Conservation (phyloP, 2,888 invertebrate species). For the Muschampia plurimacula region DNA sequence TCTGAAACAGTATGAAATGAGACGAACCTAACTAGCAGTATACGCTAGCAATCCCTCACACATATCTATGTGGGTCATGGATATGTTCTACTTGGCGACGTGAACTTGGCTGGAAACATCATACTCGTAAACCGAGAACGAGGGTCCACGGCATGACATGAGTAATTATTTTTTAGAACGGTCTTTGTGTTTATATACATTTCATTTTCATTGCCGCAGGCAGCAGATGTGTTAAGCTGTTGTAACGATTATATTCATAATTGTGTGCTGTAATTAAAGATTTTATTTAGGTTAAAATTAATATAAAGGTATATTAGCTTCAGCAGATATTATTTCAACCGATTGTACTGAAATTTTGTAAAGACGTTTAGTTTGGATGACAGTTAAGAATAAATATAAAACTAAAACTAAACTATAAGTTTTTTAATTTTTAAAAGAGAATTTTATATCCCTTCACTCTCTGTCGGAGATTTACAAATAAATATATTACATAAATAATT, state of each 20-base stretch:
- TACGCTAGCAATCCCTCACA: not conserved
- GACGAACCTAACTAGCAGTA: not conserved
- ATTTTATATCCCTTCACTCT: no score
- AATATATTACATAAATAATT: no score
- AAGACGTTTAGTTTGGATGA: no score
- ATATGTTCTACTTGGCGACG: constrained; percentile 65
- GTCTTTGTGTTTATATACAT: constrained; percentile 19
- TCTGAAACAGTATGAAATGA: not conserved
- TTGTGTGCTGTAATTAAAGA: constrained; percentile 53
- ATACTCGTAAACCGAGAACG: constrained; percentile 45
- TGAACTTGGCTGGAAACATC: constrained; percentile 59
- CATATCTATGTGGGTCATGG: constrained; percentile 60
- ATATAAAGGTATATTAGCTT: not conserved
- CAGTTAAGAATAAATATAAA: no score
- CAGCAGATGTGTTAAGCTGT: constrained; percentile 28
- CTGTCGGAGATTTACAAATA: no score
- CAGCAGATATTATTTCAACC: no score
- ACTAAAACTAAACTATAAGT: no score
- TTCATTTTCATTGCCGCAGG: constrained; percentile 24
- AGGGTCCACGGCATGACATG: constrained; percentile 19
- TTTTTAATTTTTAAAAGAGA: no score
- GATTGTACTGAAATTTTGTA: no score
- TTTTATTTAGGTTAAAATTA: not conserved
- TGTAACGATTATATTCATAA: constrained; percentile 36
- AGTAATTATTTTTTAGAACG: constrained; percentile 37